phyloP scores from a whole-genome alignment of 2,888 invertebrate genomes.

The Meghimatium bilineatum region DNA sequence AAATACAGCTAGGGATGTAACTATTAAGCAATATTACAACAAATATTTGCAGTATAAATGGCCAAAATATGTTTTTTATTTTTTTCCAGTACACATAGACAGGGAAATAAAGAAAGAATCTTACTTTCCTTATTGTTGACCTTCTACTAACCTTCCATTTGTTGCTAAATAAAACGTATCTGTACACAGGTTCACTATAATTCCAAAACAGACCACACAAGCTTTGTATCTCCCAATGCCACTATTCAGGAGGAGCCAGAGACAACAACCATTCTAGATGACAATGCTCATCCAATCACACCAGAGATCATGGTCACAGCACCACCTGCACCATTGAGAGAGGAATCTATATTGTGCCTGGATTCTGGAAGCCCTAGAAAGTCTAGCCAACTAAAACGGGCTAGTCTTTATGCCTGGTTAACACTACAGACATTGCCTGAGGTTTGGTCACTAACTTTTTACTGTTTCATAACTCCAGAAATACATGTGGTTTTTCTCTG shows the following conservation, averaged over 20 bases:
- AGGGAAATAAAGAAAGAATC: too few relatives aligned
- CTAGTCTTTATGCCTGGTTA: constrained; percentile 95
- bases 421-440: constrained; percentile 96
- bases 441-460: too few relatives aligned
- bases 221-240: constrained; percentile 2
- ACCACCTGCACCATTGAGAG: not conserved
- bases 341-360: constrained; percentile 23
- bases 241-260: constrained; percentile 40
- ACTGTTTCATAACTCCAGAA: too few relatives aligned
- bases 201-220: constrained; percentile 69
- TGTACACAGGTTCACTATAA: constrained; percentile 74
- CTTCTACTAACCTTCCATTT: not conserved
- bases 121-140: too few relatives aligned
- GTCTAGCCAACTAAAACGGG: constrained; percentile 81
- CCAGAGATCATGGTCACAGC: constrained; percentile 38
- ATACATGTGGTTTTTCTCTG: too few relatives aligned
- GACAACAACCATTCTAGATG: not conserved
- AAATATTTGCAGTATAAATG: too few relatives aligned
- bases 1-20: too few relatives aligned
- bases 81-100: too few relatives aligned
- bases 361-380: constrained; percentile 34
- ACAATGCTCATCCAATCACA: constrained; percentile 28
- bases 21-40: too few relatives aligned
- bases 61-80: too few relatives aligned
- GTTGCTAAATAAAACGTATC: not conserved